Conservation (phyloP, 1,140 invertebrate genomes). For the Lordiphosa clarofinis region DNA sequence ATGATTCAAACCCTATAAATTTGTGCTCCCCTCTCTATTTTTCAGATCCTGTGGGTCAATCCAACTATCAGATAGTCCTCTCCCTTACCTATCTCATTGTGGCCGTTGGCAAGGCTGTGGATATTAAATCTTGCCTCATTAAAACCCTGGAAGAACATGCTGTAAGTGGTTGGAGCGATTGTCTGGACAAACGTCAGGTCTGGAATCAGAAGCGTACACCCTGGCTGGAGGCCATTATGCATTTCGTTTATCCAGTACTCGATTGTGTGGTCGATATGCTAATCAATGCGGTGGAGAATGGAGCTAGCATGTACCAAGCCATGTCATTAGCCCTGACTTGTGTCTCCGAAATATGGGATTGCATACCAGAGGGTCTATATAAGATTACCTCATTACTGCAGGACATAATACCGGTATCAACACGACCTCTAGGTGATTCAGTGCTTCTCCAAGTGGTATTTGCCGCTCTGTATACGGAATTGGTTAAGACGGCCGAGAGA, state of each 20-base stretch:
- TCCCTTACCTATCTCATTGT: slow-evolving; percentile 82
- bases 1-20: no score
- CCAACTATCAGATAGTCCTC: slow-evolving; percentile 81
- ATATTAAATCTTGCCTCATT: slow-evolving; percentile 83
- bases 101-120: slow-evolving; percentile 82
- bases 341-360: slow-evolving; percentile 84
- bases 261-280: slow-evolving; percentile 84
- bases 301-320: slow-evolving; percentile 87
- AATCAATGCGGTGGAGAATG: slow-evolving; percentile 83
- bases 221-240: slow-evolving; percentile 86
- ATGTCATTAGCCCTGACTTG: slow-evolving; percentile 86
- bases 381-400: slow-evolving; percentile 82
- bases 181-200: slow-evolving; percentile 87
- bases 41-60: slow-evolving; percentile 72
- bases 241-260: slow-evolving; percentile 82
- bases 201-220: slow-evolving; percentile 88
- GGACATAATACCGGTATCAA: slow-evolving; percentile 84
- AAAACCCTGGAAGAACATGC: slow-evolving; percentile 83
- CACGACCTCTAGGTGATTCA: slow-evolving; percentile 84
- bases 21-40: no score
- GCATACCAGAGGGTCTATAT: slow-evolving; percentile 82
- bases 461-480: slow-evolving; percentile 82
- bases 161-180: slow-evolving; percentile 83
- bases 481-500: slow-evolving; percentile 80
- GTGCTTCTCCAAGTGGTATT: slow-evolving; percentile 85